These are phyloP conservation scores for Prunella himalayana DNA, from an alignment of 2,113 vertebrate genomes.

Conservation along the genomic window DNA sequence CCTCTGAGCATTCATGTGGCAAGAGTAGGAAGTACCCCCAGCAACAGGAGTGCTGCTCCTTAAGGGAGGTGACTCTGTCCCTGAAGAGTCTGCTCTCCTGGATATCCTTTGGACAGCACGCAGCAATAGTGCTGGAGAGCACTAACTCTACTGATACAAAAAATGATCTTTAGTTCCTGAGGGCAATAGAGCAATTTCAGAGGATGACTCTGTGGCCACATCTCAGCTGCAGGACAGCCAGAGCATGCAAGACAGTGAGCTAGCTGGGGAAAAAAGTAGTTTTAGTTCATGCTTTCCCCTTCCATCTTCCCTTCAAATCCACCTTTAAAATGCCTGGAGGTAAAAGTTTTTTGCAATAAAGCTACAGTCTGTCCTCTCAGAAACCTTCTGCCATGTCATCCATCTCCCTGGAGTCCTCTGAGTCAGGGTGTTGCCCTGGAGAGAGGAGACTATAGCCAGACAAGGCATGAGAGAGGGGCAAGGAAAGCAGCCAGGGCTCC, in stretches of 20 bases:
- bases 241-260: background rate
- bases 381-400: background rate
- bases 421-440: background rate
- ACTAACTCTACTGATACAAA: background rate
- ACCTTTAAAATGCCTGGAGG: background rate
- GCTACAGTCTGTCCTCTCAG: background rate
- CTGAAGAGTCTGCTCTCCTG: background rate
- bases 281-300: background rate
- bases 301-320: background rate
- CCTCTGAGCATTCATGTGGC: background rate
- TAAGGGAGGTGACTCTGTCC: background rate
- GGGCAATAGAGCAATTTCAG: background rate
- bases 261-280: background rate
- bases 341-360: background rate
- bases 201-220: background rate
- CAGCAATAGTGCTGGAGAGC: background rate
- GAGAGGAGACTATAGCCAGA: background rate
- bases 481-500: slow-evolving; percentile 37
- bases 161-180: background rate
- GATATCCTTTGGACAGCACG: background rate
- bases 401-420: background rate
- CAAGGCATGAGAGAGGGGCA: background rate
- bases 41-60: background rate
- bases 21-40: background rate
- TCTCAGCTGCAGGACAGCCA: background rate